A percentile compares a stretch with the other conserved stretches of the same genome.
Evolutionary conservation across 64 coral and sea anemone genomes (phyloP).

Genomic region (Stichodactyla mertensii): DNA sequence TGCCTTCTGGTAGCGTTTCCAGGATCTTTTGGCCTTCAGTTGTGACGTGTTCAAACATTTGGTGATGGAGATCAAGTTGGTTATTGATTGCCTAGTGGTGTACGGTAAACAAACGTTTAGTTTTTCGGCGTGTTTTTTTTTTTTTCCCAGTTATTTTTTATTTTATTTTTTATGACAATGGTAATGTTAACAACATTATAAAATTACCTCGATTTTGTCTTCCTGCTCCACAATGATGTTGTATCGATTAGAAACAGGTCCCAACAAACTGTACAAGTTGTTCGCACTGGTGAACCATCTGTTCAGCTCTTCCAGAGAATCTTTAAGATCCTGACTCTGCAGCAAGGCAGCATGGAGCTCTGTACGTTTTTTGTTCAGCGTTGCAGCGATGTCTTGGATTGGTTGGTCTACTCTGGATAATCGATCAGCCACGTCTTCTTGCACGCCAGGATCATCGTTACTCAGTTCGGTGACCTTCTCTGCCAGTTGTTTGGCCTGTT

Average conservation of each 20-base stretch:
- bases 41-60: conserved; percentile 62
- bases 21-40: conserved; percentile 59
- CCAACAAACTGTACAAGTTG: conserved; percentile 60
- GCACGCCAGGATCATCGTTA: conserved; percentile 59
- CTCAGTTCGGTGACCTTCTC: conserved; percentile 84
- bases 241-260: conserved; percentile 71
- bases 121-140: background rate
- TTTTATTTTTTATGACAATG: too few relatives aligned
- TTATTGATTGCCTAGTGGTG: conserved; percentile 14
- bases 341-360: conserved; percentile 61
- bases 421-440: conserved; percentile 62
- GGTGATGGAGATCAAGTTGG: conserved; percentile 47
- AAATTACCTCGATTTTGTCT: conserved; percentile 63
- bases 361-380: conserved; percentile 48
- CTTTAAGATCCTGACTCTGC: conserved; percentile 66
- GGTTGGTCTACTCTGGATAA: conserved; percentile 53
- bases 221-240: conserved; percentile 69
- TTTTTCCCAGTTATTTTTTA: background rate
- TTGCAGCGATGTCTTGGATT: conserved; percentile 44
- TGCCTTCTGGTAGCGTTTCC: conserved; percentile 41
- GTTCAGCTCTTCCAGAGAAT: conserved; percentile 62
- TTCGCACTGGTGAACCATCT: conserved; percentile 60
- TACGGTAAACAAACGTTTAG: background rate
- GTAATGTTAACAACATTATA: too few relatives aligned
- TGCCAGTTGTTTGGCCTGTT: conserved; percentile 63